Evolutionary conservation across 2,888 invertebrate genomes (phyloP).

Genomic region (Pachydiplax longipennis): DNA sequence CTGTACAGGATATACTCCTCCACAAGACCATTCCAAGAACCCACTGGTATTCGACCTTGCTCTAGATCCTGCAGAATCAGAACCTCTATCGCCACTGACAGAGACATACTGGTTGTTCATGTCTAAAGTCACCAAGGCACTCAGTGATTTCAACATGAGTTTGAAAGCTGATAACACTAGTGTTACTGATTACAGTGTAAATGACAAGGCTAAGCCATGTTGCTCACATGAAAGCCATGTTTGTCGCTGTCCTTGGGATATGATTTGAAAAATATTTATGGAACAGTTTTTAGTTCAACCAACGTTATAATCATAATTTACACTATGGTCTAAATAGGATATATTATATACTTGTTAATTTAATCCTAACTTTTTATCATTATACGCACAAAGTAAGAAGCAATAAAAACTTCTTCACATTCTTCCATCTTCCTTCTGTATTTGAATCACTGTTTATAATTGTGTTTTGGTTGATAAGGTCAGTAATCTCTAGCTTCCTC

Average conservation of each 20-base stretch:
- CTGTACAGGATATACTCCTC: slow-evolving; percentile 47
- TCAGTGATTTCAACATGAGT: slow-evolving; percentile 16
- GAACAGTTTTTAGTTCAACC: no score
- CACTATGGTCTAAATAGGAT: not conserved
- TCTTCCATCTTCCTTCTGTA: not conserved
- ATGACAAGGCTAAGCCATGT: slow-evolving; percentile 47
- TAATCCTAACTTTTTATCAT: not conserved
- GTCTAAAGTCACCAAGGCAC: not conserved
- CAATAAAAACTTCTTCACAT: no score
- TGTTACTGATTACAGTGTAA: slow-evolving; percentile 45
- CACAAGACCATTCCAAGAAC: slow-evolving; percentile 47
- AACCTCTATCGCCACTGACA: slow-evolving; percentile 43
- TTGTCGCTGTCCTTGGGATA: slow-evolving; percentile 50
- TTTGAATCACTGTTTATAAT: no score
- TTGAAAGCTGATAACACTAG: slow-evolving; percentile 47
- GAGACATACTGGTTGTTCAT: not conserved
- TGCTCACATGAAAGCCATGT: slow-evolving; percentile 46
- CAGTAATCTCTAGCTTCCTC: no score
- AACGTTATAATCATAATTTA: not conserved
- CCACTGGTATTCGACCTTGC: slow-evolving; percentile 52
- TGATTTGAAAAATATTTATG: not conserved
- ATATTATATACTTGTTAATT: not conserved
- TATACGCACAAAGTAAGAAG: not conserved
- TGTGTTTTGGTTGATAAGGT: no score
- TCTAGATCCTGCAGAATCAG: slow-evolving; percentile 51